Base-by-base conservation (phyloP, 2,888 invertebrate genomes). In the Leptopilina syphax region DNA sequence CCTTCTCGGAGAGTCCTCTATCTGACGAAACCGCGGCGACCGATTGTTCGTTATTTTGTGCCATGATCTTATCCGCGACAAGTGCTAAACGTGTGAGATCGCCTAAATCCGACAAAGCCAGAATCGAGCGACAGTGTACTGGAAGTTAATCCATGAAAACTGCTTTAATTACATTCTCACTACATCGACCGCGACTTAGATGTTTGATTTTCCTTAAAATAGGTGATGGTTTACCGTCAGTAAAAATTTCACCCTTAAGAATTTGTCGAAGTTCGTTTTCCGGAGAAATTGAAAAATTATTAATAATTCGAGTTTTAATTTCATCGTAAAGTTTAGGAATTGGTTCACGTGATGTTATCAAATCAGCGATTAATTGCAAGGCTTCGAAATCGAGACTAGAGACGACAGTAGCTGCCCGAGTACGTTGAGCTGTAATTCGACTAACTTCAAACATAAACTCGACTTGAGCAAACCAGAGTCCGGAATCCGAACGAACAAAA, bases 171-270 rank as follows among this genome's bases (percentile, higher is more conserved):
- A 77, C 24, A 0, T 27, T 10, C 1, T 77, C 63, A 41, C 60
- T 18, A 13, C 60, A 65, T 8, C 66, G 13, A n/a, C n/a, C 24
- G 18, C n/a, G 34, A 18, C 63, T 41, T 6, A 78, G 13, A 4
- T 41, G 44, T 7, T 54, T 18, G 13, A 68, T 34, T 41, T 34
- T 18, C 6, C 13, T 7, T n/a, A 70, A 47, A 9, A 70, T 70
- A 3, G 54, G n/a, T 3, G 78, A 77, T 12, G 78, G 70, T 50
- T 73, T 78, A 7, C 78, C 78, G 3, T 24, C 65, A 3, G 13
- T 34, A 8, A 44, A 10, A n/a, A 79, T 65, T 50, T 76, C 47
- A 3, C 79, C 76, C 12, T 76, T 63, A 6, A 63, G n/a, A 13
- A 60, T n/a, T 13, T 18, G n/a, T 7, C 60, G 60, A n/a, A 60